Evolutionary conservation across 2,888 invertebrate genomes (phyloP), one percentile per base, ranked within the genome.

Genomic region (Geophilus truncorum): DNA sequence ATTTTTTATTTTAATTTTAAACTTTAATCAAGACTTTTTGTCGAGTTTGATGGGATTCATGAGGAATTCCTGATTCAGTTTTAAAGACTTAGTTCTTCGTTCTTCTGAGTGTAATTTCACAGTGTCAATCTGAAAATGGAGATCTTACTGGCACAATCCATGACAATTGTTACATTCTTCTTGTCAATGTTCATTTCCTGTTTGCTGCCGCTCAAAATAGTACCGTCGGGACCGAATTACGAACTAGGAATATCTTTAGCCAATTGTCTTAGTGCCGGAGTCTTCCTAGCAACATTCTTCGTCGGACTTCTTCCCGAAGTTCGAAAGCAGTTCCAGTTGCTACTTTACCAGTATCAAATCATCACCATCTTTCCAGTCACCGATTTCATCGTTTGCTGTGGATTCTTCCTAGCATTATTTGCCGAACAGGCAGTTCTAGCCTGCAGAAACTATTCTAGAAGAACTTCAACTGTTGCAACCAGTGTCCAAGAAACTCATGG

Each of bases 231-330:
- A 10, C 34, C 34, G 0, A 18, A 32, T 15, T 84, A 83, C 78
- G 81, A 82, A 23, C 62, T 81, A 4, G 80, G 57, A 7, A 32
- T 84, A 12, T 82, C 83, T n/a, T 45, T 83, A 23, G 83, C 84
- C 30, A 85, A 85, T 81, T 86, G 86, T 80, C 84, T 87, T 51
- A 85, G 86, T 0, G 87, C 86, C 0, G 87, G 87, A 0, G 86
- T 87, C 0, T 87, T 87, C 82, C 83, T 87, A 1, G 86, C 86
- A 0, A 85, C 86, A 0, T 85, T 85, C 79, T 83, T 87, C 32
- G 83, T 87, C 1, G 85, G 85, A 57, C 83, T 87, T 3, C 82
- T 87, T 40, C 86, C 86, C 5, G 86, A 87, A 83, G 85, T 86
- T 0, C 80, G 85, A 15, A 84, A 84, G 23, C 83, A 84, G 62